Conservation (phyloP, 2,797 vertebrate genomes). For the Sebastes umbrosus region DNA sequence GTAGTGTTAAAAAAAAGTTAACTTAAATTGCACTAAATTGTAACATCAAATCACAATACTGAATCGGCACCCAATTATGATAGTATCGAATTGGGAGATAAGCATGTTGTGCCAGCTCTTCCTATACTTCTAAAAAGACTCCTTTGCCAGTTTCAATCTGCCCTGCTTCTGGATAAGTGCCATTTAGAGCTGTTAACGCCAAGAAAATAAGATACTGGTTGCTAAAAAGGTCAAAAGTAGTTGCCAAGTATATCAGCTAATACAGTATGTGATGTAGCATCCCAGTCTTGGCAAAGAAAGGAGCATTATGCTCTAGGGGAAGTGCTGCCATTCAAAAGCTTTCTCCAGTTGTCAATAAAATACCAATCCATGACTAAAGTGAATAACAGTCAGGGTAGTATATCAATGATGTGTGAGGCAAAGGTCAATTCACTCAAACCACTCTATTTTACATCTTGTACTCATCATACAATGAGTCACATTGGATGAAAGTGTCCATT, state of each 20-base stretch:
- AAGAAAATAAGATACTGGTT: neutral
- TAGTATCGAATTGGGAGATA: no score
- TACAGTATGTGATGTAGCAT: neutral
- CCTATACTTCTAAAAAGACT: neutral
- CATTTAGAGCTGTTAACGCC: neutral
- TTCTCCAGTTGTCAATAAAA: neutral
- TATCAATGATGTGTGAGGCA: neutral
- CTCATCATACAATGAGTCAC: neutral
- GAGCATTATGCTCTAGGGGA: neutral
- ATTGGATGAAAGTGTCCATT: neutral
- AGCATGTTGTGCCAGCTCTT: neutral
- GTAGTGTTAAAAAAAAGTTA: no score
- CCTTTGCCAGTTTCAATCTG: neutral
- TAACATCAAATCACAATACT: no score
- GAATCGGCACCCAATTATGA: no score
- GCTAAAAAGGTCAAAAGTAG: neutral
- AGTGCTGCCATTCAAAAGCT: neutral
- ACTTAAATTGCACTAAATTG: no score
- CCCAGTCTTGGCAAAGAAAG: neutral
- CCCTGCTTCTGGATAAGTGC: neutral
- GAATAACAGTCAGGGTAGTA: neutral
- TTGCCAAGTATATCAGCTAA: neutral
- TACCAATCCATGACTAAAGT: neutral
- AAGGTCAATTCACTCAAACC: neutral
- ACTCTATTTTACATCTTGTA: neutral